A percentile compares a stretch with the other conserved stretches of the same genome.
Evolutionary conservation across 2,113 vertebrate genomes (phyloP).

Genomic region (Odontesthes bonariensis): DNA sequence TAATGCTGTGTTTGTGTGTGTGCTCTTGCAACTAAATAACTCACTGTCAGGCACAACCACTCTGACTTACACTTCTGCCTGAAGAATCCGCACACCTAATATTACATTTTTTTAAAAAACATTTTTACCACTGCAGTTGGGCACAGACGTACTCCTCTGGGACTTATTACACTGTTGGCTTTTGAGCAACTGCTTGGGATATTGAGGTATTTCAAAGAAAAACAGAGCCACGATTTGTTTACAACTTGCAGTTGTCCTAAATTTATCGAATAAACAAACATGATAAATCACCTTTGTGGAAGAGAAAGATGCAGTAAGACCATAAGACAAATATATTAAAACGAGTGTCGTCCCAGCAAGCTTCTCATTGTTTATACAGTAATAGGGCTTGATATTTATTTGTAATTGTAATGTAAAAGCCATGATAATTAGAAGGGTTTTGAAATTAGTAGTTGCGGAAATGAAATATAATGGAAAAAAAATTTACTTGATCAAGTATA

Average conservation of each 20-base stretch:
- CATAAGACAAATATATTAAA: not conserved
- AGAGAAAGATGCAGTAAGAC: not conserved
- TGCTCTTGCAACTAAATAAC: conserved; percentile 79
- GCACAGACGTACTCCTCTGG: conserved; percentile 46
- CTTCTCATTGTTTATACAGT: not conserved
- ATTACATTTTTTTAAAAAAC: conserved; percentile 60
- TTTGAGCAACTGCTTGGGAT: conserved; percentile 65
- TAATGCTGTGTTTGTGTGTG: conserved; percentile 80
- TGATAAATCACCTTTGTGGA: conserved; percentile 15
- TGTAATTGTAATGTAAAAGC: not conserved
- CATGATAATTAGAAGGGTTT: no score
- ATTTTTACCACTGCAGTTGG: conserved; percentile 53
- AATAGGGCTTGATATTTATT: not conserved
- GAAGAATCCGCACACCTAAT: conserved; percentile 74
- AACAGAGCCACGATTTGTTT: conserved; percentile 65
- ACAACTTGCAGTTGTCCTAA: conserved; percentile 56
- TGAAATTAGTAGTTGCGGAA: no score
- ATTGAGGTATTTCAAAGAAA: conserved; percentile 70
- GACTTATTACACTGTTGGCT: conserved; percentile 70
- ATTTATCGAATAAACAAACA: conserved; percentile 53
- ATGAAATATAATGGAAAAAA: no score
- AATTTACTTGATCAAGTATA: no score
- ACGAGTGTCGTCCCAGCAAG: no score
- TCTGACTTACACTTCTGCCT: conserved; percentile 67
- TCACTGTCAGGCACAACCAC: conserved; percentile 79